phyloP scores from a whole-genome alignment of 1,140 invertebrate species.

The Laupala kohalensis region DNA sequence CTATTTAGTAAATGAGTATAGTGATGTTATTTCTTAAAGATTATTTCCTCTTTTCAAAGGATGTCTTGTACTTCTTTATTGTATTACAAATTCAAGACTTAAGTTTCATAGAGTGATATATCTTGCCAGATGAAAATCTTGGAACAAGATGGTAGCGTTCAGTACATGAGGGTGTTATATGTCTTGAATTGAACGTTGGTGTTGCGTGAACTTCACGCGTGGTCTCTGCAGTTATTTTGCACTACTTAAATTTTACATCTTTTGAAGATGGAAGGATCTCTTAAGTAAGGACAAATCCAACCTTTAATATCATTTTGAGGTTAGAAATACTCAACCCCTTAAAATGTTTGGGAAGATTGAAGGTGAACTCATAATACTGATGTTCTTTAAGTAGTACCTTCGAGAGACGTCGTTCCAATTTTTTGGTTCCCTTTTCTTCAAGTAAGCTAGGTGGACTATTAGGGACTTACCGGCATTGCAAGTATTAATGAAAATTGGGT shows the following conservation, averaged over 20 bases:
- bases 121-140: too few relatives aligned
- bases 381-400: background rate
- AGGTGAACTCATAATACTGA: background rate
- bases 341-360: background rate
- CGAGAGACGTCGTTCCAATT: background rate
- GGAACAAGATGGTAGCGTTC: too few relatives aligned
- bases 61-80: too few relatives aligned
- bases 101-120: too few relatives aligned
- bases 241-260: background rate
- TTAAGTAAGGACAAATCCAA: background rate
- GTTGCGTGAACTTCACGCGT: background rate
- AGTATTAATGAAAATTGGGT: background rate
- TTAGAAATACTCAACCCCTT: background rate
- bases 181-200: background rate
- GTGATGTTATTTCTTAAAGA: too few relatives aligned
- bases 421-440: background rate
- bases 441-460: background rate
- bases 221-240: background rate
- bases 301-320: background rate
- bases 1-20: too few relatives aligned
- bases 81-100: too few relatives aligned
- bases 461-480: background rate
- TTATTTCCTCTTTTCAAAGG: too few relatives aligned
- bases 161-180: background rate
- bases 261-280: background rate